These are phyloP conservation scores for Dryobota labecula DNA, from an alignment of 2,888 invertebrate species.

Conservation along the genomic window DNA sequence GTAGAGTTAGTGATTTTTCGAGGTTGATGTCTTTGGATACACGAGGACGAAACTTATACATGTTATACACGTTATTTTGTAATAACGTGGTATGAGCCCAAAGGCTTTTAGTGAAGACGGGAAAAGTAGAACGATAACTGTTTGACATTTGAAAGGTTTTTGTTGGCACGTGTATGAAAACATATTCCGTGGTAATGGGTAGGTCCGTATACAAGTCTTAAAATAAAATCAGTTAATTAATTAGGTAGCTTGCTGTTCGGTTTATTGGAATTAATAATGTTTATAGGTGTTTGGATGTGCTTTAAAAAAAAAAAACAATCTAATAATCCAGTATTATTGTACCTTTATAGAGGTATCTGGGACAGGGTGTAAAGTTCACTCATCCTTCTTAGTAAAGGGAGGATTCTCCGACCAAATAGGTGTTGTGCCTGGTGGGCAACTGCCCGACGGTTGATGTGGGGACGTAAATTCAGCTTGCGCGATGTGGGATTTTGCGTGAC, in stretches of 20 bases:
- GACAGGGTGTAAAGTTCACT: too few species aligned
- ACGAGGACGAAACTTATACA: slow-evolving; percentile 6
- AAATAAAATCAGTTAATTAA: neutral
- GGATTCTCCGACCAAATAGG: too few species aligned
- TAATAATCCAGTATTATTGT: too few species aligned
- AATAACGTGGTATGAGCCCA: neutral
- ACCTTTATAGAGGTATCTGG: too few species aligned
- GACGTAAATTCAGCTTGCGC: too few species aligned
- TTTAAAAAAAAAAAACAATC: neutral
- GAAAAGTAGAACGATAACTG: neutral
- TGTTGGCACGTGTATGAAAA: slow-evolving; percentile 15
- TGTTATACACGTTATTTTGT: slow-evolving; percentile 15
- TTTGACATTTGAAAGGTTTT: neutral
- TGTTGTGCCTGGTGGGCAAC: too few species aligned
- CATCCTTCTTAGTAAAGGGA: too few species aligned
- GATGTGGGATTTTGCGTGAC: too few species aligned
- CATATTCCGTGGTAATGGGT: neutral
- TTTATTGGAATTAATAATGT: neutral
- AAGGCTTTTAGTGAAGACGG: slow-evolving; percentile 6
- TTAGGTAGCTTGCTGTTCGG: neutral
- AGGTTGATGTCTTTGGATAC: neutral
- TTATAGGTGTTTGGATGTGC: neutral
- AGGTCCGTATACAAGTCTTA: neutral
- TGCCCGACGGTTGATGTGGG: too few species aligned
- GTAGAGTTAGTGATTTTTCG: slow-evolving; percentile 18